phyloP scores from a whole-genome alignment of 2,113 vertebrate genomes.

The Oreochromis niloticus region DNA sequence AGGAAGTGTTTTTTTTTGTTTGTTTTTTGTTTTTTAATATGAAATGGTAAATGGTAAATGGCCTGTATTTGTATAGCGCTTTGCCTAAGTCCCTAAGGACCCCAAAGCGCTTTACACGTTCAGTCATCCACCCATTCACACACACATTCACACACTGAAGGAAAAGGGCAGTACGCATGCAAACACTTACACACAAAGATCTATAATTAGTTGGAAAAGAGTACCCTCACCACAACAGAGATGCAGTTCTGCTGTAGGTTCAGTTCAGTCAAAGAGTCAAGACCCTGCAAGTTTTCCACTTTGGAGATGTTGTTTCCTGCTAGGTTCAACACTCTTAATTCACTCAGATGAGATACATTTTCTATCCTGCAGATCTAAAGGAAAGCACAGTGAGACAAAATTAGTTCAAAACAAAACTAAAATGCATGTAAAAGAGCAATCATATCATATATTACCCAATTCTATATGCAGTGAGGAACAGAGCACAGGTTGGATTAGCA shows the following conservation, averaged over 20 bases:
- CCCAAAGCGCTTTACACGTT: too few relatives aligned
- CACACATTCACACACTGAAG: background rate
- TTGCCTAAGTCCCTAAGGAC: too few relatives aligned
- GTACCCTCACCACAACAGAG: constrained; percentile 79
- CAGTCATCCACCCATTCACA: too few relatives aligned
- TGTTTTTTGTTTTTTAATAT: background rate
- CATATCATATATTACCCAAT: background rate
- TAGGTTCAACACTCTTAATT: constrained; percentile 88
- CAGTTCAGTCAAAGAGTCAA: constrained; percentile 85
- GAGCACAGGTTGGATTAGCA: background rate
- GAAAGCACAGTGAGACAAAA: background rate
- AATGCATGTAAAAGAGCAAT: background rate
- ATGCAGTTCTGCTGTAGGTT: constrained; percentile 88
- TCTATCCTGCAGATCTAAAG: constrained; percentile 86
- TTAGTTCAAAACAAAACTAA: background rate
- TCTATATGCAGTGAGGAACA: background rate
- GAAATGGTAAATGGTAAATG: too few relatives aligned
- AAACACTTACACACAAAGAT: background rate
- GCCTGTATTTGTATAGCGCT: too few relatives aligned
- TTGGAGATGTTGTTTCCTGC: constrained; percentile 83
- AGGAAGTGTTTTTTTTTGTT: background rate
- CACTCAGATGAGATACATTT: constrained; percentile 80
- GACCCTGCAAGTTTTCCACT: constrained; percentile 82
- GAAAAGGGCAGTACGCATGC: background rate
- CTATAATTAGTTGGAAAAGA: background rate